Base-by-base conservation (phyloP, 2,888 invertebrate species). In the Heteromurus nitidus region DNA sequence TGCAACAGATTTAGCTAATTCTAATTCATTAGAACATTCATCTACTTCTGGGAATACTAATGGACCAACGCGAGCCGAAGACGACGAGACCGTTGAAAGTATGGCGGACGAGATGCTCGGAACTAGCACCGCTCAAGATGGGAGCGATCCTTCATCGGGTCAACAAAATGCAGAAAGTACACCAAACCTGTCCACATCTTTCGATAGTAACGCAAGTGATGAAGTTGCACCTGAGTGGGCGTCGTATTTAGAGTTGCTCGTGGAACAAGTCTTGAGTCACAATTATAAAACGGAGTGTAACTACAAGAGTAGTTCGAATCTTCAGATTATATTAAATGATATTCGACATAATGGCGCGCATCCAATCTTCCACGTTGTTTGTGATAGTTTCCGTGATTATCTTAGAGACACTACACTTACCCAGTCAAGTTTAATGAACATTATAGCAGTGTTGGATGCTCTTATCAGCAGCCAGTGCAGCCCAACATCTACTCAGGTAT, bases 341-440 rank as follows among this genome's bases (percentile, higher is more conserved):
- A 64, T 50, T 3, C 55, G 30, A 3, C 9, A 55, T 22, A 31
- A 76, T 42, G 65, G 67, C 3, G 53, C 50, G 0, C n/a, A 55
- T 62, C 82, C 82, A 1, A 60, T 82, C 11, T 42, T 76, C 9
- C 72, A 67, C 20, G 26, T 67, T 7, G 31, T 77, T 3, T 82
- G 82, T 50, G 82, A 82, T 53, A 20, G 36, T 5, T 82, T 82
- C 31, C 65, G 72, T 13, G 82, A 82, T 36, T 77, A 77, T 36
- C 22, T 77, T 24, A 16, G 53, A n/a, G 64, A 77, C 16, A 22
- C 67, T 1, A 44, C 18, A 16, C 1, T 82, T 3, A 53, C 72
- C 2, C 9, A 20, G 3, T 24, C 44, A 18, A 58, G 28, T 13
- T 28, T 82, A 24, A 31, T 36, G 50, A 70, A 77, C 30, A 77